Evolutionary conservation across 2,888 invertebrate species (phyloP).

Genomic region (Agriopis leucophaearia): DNA sequence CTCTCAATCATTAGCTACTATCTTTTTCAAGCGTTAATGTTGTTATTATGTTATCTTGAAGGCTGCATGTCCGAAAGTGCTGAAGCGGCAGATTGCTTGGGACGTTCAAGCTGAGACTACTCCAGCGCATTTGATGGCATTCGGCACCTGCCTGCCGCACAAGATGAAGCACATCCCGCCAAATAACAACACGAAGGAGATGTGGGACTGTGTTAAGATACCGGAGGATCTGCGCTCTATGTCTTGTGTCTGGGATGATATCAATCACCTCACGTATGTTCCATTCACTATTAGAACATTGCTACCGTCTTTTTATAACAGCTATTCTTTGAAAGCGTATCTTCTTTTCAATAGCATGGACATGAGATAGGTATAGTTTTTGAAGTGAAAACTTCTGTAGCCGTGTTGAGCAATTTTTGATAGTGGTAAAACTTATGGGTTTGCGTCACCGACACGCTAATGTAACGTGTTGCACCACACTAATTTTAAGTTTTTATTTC

Average conservation of each 20-base stretch:
- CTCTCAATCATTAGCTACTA: too few relatives aligned
- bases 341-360: too few relatives aligned
- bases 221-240: slow-evolving; percentile 87
- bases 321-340: too few relatives aligned
- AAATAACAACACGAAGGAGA: slow-evolving; percentile 78
- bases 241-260: slow-evolving; percentile 88
- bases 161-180: slow-evolving; percentile 84
- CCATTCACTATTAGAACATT: neutral
- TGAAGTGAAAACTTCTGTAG: too few relatives aligned
- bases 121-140: slow-evolving; percentile 80
- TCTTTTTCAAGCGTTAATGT: neutral
- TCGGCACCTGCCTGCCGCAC: slow-evolving; percentile 82
- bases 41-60: slow-evolving; percentile 47
- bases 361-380: too few relatives aligned
- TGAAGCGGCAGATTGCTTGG: slow-evolving; percentile 78
- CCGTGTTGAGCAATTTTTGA: too few relatives aligned
- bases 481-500: too few relatives aligned
- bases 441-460: too few relatives aligned
- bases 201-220: slow-evolving; percentile 85
- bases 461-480: too few relatives aligned
- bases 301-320: too few relatives aligned
- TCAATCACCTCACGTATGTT: slow-evolving; percentile 85
- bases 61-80: slow-evolving; percentile 78
- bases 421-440: too few relatives aligned
- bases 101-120: slow-evolving; percentile 82